Evolutionary conservation across 2,888 invertebrate species (phyloP).

Genomic region (Ophraella communa): DNA sequence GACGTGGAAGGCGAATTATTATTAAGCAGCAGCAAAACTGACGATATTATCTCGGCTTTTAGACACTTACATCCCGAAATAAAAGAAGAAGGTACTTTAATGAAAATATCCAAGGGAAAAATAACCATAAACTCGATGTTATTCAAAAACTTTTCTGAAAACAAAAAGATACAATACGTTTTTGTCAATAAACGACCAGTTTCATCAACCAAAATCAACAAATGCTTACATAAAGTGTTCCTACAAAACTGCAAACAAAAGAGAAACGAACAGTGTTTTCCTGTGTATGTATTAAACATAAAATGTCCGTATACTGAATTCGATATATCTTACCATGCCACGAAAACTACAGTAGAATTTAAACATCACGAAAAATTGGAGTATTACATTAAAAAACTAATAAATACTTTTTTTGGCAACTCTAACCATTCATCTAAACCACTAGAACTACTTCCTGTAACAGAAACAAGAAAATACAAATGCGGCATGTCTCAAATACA

Average conservation of each 20-base stretch:
- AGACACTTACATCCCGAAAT: conserved; percentile 60
- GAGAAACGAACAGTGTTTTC: conserved; percentile 41
- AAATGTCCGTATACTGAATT: conserved; percentile 62
- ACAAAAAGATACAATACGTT: conserved; percentile 66
- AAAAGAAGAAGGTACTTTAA: conserved; percentile 54
- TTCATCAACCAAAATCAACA: conserved; percentile 62
- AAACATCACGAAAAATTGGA: conserved; percentile 61
- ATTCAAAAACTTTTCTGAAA: conserved; percentile 60
- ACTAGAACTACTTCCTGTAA: conserved; percentile 33
- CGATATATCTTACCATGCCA: conserved; percentile 62
- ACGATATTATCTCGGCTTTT: conserved; percentile 64
- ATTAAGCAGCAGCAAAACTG: conserved; percentile 66
- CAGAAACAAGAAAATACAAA: conserved; percentile 31
- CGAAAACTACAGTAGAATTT: conserved; percentile 64
- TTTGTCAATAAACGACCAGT: conserved; percentile 71
- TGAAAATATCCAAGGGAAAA: conserved; percentile 57
- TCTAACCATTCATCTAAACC: conserved; percentile 35
- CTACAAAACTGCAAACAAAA: conserved; percentile 36
- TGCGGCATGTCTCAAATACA: conserved; percentile 52
- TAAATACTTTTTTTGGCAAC: conserved; percentile 48
- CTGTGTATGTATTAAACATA: conserved; percentile 65
- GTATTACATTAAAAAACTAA: conserved; percentile 57
- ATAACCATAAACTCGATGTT: conserved; percentile 67
- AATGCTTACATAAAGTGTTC: conserved; percentile 57
- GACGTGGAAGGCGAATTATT: conserved; percentile 67